Evolutionary conservation across 2,113 vertebrate species (phyloP).

Genomic region (Corvus cornix): DNA sequence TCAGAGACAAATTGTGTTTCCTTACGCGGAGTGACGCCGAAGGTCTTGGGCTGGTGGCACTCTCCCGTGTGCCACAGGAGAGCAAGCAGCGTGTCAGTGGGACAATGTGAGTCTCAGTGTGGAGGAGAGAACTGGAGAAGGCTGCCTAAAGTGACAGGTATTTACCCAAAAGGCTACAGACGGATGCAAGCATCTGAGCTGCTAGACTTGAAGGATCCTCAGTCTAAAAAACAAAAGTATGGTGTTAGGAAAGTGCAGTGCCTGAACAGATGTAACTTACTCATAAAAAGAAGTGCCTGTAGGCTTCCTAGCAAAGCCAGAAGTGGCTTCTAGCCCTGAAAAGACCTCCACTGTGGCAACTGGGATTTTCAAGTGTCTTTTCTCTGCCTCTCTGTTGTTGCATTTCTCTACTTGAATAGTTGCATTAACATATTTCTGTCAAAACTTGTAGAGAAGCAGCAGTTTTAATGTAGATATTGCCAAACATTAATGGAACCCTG

Average conservation of each 20-base stretch:
- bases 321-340: constrained; percentile 56
- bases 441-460: background rate
- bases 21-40: background rate
- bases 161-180: constrained; percentile 50
- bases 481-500: background rate
- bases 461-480: background rate
- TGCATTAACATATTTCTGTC: background rate
- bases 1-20: background rate
- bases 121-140: background rate
- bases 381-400: background rate
- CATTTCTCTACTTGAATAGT: background rate
- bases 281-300: constrained; percentile 45
- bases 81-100: background rate
- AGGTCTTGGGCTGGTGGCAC: background rate
- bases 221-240: constrained; percentile 60
- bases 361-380: background rate
- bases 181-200: constrained; percentile 64
- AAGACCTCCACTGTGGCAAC: background rate
- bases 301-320: constrained; percentile 39
- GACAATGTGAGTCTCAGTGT: background rate
- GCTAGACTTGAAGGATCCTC: constrained; percentile 62
- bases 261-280: constrained; percentile 58
- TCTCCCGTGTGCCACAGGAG: background rate
- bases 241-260: constrained; percentile 58
- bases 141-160: constrained; percentile 44